These are phyloP conservation scores for Allygus modestus DNA, from an alignment of 2,888 invertebrate genomes.

Conservation along the genomic window DNA sequence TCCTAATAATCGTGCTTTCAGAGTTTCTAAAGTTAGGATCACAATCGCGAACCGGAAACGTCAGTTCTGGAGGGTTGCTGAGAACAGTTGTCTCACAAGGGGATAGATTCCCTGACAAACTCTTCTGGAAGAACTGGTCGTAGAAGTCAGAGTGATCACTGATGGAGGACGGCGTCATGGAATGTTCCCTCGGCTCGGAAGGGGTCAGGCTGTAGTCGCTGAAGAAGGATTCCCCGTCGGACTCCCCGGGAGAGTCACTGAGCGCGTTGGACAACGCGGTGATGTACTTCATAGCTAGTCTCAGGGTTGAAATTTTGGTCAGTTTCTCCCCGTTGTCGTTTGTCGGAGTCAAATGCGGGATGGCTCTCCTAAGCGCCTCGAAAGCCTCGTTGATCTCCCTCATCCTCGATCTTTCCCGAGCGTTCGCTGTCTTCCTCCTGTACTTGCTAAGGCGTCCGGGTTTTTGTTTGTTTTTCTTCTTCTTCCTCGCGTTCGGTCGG, in stretches of 20 bases:
- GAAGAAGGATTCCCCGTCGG: conserved; percentile 72
- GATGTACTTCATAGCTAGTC: conserved; percentile 93
- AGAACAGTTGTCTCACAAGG: conserved; percentile 4
- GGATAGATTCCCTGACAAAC: background rate
- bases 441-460: conserved; percentile 93
- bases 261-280: conserved; percentile 83
- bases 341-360: conserved; percentile 78
- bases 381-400: conserved; percentile 94
- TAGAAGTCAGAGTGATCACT: conserved; percentile 63
- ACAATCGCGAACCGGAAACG: conserved; percentile 6
- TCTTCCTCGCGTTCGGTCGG: conserved; percentile 73
- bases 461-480: conserved; percentile 74
- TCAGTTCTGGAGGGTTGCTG: conserved; percentile 8
- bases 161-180: conserved; percentile 66
- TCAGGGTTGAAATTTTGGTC: conserved; percentile 92
- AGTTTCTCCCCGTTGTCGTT: conserved; percentile 82
- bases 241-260: conserved; percentile 72
- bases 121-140: conserved; percentile 59
- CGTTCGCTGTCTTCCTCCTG: conserved; percentile 93
- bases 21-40: background rate
- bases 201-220: conserved; percentile 71
- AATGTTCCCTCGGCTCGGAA: conserved; percentile 65
- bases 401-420: conserved; percentile 92
- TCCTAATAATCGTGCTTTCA: background rate
- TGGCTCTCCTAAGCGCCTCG: conserved; percentile 86